Percentiles rank a stretch among this genome's conserved stretches.
Evolutionary conservation across 2,888 invertebrate species (phyloP).

Genomic region (Sepiola atlantica): DNA sequence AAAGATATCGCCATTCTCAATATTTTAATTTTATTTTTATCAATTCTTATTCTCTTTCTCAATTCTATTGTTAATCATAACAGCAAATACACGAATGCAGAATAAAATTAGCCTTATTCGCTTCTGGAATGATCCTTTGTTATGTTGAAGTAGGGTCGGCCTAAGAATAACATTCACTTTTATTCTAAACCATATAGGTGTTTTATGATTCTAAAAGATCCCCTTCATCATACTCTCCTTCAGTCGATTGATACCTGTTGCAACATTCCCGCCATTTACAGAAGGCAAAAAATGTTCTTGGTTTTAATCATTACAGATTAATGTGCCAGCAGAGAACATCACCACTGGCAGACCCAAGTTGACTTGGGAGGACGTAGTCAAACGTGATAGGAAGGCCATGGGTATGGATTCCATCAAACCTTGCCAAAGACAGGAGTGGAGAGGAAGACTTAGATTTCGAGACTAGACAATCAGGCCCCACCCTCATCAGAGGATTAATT

Average conservation of each 20-base stretch:
- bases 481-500: too few species aligned
- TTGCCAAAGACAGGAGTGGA: too few species aligned
- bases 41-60: neutral
- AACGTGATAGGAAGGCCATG: too few species aligned
- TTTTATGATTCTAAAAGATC: neutral
- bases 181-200: neutral
- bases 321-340: too few species aligned
- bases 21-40: neutral
- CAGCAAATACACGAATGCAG: neutral
- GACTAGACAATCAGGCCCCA: too few species aligned
- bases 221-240: neutral
- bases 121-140: neutral
- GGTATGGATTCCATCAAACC: too few species aligned
- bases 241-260: neutral
- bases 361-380: too few species aligned
- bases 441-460: too few species aligned
- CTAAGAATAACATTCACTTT: neutral
- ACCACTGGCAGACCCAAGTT: too few species aligned
- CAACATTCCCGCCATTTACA: neutral
- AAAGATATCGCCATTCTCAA: neutral
- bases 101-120: neutral
- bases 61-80: neutral
- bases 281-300: neutral
- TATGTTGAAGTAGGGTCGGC: neutral
- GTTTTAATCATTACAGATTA: neutral